phyloP scores from a whole-genome alignment of 2,888 invertebrate species.

The Drosophila meridionalis region DNA sequence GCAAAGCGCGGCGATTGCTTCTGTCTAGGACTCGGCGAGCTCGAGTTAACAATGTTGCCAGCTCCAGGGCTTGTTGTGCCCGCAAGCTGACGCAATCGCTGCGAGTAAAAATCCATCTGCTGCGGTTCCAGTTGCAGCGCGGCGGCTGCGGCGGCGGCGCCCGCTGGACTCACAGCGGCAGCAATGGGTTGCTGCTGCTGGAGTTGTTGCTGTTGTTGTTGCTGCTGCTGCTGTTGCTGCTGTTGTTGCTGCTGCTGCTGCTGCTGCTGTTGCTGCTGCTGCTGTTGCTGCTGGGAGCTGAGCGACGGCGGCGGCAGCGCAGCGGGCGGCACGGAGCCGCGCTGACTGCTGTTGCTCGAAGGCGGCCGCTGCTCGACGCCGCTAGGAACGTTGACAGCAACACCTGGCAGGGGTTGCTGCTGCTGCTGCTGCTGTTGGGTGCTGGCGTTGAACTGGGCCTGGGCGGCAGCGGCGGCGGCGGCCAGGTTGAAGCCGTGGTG shows the following conservation, averaged over 20 bases:
- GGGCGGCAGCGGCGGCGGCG: slow-evolving; percentile 89
- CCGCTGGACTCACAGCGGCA: slow-evolving; percentile 73
- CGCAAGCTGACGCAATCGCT: slow-evolving; percentile 99
- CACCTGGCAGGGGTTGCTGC: slow-evolving; percentile 47
- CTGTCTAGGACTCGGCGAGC: slow-evolving; percentile 93
- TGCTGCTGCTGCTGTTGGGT: slow-evolving; percentile 80
- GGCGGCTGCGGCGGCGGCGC: slow-evolving; percentile 34
- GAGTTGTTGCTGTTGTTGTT: slow-evolving; percentile 37
- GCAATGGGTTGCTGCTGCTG: slow-evolving; percentile 36
- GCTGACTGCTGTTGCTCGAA: slow-evolving; percentile 83
- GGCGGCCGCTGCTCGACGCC: slow-evolving; percentile 85
- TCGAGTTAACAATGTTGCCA: slow-evolving; percentile 89
- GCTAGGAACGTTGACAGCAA: slow-evolving; percentile 65
- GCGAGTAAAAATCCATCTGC: slow-evolving; percentile 99
- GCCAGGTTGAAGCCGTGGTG: slow-evolving; percentile 92
- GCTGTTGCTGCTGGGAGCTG: slow-evolving; percentile 65
- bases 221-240: slow-evolving; percentile 42
- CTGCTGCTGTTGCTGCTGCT: slow-evolving; percentile 57
- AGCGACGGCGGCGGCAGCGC: slow-evolving; percentile 73
- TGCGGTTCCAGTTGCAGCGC: slow-evolving; percentile 91
- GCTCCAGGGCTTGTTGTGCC: slow-evolving; percentile 96
- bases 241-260: slow-evolving; percentile 50
- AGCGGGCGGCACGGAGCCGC: slow-evolving; percentile 84
- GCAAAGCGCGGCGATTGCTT: slow-evolving; percentile 91
- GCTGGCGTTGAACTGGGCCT: slow-evolving; percentile 86